Evolutionary conservation across 2,113 vertebrate genomes (phyloP).

Genomic region (Rhadina sibilatrix): DNA sequence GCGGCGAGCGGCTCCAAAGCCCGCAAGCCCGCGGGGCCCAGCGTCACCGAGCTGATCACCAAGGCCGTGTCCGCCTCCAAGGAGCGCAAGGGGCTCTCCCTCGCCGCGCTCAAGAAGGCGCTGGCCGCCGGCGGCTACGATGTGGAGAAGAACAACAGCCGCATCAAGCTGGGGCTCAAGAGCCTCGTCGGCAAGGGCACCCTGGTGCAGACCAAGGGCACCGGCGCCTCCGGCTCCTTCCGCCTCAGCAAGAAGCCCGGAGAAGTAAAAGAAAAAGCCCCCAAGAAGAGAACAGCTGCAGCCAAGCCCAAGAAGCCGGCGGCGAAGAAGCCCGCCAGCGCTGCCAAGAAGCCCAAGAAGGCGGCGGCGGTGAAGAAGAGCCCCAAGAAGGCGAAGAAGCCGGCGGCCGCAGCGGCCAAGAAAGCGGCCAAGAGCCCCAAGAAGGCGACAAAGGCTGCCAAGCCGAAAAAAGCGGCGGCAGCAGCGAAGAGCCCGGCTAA

Average conservation of each 20-base stretch:
- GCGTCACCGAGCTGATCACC: conserved; percentile 78
- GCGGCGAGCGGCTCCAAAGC: conserved; percentile 50
- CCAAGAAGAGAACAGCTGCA: neutral
- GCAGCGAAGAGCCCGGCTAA: neutral
- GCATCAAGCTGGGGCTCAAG: conserved; percentile 70
- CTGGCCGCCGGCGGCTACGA: conserved; percentile 80
- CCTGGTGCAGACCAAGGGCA: conserved; percentile 72
- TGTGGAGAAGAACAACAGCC: conserved; percentile 79
- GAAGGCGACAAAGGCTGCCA: conserved; percentile 10
- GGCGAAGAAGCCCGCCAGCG: neutral
- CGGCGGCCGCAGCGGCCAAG: accelerated
- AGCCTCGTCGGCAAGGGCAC: conserved; percentile 69
- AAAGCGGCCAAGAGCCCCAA: conserved; percentile 61
- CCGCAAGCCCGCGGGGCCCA: conserved; percentile 55
- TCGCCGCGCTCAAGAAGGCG: conserved; percentile 78
- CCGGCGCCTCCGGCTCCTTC: conserved; percentile 69
- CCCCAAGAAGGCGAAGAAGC: conserved; percentile 63
- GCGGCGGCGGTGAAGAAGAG: neutral
- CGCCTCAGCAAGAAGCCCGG: conserved; percentile 65
- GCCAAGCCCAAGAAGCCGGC: conserved; percentile 60
- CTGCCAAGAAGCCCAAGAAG: conserved; percentile 50
- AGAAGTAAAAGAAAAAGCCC: conserved; percentile 32
- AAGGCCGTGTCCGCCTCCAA: conserved; percentile 74
- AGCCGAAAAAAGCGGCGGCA: neutral
- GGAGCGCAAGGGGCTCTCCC: conserved; percentile 72